These are phyloP conservation scores for Conger conger DNA, from an alignment of 2,113 vertebrate genomes.

Conservation along the genomic window DNA sequence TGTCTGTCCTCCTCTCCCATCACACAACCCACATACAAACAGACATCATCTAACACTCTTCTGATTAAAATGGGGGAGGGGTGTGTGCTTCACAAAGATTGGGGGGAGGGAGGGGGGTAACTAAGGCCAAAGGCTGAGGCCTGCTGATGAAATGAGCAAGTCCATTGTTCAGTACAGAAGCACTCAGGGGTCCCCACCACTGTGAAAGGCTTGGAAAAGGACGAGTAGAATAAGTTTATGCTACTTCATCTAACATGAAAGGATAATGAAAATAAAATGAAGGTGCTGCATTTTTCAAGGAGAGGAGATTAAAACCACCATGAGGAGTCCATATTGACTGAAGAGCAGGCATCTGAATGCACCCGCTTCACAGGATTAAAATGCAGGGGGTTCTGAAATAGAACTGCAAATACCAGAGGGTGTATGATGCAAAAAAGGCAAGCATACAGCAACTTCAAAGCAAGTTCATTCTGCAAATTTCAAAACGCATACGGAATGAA, in stretches of 20 bases:
- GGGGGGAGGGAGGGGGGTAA: not conserved
- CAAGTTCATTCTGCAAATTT: not conserved
- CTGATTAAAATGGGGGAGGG: conserved; percentile 25
- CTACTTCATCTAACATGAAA: not conserved
- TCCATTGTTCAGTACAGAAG: conserved; percentile 35
- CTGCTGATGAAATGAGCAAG: conserved; percentile 1
- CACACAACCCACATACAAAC: conserved; percentile 20
- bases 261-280: conserved; percentile 19
- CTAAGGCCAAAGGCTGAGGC: not conserved
- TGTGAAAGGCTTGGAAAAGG: not conserved
- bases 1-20: conserved; percentile 30
- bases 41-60: not conserved
- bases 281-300: conserved; percentile 1
- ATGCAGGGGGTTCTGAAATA: not conserved
- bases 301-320: conserved; percentile 7
- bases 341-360: not conserved
- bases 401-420: not conserved
- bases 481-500: not conserved
- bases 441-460: not conserved
- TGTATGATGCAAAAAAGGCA: not conserved
- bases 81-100: not conserved
- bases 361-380: conserved; percentile 14
- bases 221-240: not conserved
- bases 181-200: not conserved
- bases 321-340: not conserved